A percentile compares a stretch with the other conserved stretches of the same genome.
phyloP scores from a whole-genome alignment of 1,140 invertebrate genomes.

The Drosophila orosa region DNA sequence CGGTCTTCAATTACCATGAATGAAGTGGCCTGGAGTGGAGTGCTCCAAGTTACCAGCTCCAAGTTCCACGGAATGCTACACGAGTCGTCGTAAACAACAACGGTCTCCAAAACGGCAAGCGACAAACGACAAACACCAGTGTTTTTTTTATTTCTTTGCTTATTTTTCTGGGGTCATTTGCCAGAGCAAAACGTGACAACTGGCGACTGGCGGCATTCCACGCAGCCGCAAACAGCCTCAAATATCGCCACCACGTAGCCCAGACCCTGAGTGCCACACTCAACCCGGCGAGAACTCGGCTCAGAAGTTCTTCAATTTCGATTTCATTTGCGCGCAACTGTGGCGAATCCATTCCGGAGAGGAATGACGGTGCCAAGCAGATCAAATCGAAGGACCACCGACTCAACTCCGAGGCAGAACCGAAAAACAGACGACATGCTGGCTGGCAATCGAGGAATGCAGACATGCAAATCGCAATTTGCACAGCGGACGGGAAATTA shows the following conservation, averaged over 20 bases:
- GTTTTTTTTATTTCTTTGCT: slow-evolving; percentile 11
- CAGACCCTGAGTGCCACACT: slow-evolving; percentile 10
- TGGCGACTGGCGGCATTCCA: slow-evolving; percentile 42
- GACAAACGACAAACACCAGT: slow-evolving; percentile 18
- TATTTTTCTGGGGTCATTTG: slow-evolving; percentile 50
- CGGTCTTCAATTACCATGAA: slow-evolving; percentile 57
- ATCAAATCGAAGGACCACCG: slow-evolving; percentile 54
- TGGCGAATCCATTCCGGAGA: slow-evolving; percentile 44
- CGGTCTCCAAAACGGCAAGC: slow-evolving; percentile 4
- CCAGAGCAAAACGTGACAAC: slow-evolving; percentile 59
- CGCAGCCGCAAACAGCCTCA: slow-evolving; percentile 40
- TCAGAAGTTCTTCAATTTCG: slow-evolving; percentile 43
- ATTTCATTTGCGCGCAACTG: slow-evolving; percentile 59
- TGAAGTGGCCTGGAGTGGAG: slow-evolving; percentile 36
- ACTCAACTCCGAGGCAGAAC: slow-evolving; percentile 31
- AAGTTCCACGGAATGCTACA: slow-evolving; percentile 53
- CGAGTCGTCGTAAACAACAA: slow-evolving; percentile 49
- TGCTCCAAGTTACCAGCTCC: slow-evolving; percentile 25
- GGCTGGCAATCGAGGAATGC: slow-evolving; percentile 35
- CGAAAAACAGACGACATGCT: slow-evolving; percentile 41
- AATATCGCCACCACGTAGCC: slow-evolving; percentile 32
- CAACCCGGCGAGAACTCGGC: slow-evolving; percentile 2
- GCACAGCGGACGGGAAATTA: slow-evolving; percentile 23
- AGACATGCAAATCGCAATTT: slow-evolving; percentile 68
- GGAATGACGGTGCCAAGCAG: slow-evolving; percentile 27